phyloP scores from a whole-genome alignment of 2,113 vertebrate genomes.

The Phocoena phocoena region DNA sequence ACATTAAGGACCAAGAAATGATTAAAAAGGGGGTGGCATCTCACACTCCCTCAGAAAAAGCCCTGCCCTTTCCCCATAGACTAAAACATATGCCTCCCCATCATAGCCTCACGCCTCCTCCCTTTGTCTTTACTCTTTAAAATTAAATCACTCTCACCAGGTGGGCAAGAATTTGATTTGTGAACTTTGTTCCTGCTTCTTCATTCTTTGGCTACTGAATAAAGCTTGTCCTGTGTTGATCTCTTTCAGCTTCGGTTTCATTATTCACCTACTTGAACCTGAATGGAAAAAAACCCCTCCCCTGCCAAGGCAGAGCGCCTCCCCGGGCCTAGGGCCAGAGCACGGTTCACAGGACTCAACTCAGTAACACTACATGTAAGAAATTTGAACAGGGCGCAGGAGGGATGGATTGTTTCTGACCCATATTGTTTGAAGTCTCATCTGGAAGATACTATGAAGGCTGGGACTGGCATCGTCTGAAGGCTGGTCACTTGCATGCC shows the following conservation, averaged over 20 bases:
- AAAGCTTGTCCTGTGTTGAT: not conserved
- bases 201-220: not conserved
- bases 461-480: not conserved
- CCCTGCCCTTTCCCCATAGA: not conserved
- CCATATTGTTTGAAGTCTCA: not conserved
- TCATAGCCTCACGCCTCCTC: not conserved
- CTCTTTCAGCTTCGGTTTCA: not conserved
- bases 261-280: not conserved
- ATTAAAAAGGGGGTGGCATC: not conserved
- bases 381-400: not conserved
- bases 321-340: not conserved
- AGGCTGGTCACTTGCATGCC: not conserved
- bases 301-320: fast-evolving
- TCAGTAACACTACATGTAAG: not conserved
- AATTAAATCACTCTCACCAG: not conserved
- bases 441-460: not conserved
- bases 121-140: not conserved
- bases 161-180: not conserved
- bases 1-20: not conserved
- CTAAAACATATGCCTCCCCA: not conserved
- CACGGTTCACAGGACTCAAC: not conserved
- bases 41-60: not conserved
- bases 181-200: not conserved
- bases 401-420: not conserved
- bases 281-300: not conserved